These are phyloP conservation scores for Notarius lentiginosus DNA, from an alignment of 2,113 vertebrate genomes.

Conservation along the genomic window DNA sequence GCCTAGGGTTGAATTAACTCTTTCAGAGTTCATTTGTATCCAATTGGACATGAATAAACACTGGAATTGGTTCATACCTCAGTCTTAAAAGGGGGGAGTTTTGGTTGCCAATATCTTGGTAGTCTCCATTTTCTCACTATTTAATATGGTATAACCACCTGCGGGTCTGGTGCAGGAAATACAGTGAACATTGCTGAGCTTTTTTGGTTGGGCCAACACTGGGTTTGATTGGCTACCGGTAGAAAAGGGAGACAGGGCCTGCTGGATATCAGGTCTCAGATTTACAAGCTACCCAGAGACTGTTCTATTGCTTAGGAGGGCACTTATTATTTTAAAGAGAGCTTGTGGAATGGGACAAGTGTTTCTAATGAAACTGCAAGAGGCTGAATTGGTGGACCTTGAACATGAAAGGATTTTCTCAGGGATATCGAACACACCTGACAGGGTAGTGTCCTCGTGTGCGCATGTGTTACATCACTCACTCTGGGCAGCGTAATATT, in stretches of 20 bases:
- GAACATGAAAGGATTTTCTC: neutral
- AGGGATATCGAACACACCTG: neutral
- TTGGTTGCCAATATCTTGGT: neutral
- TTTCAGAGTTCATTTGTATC: no score
- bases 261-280: neutral
- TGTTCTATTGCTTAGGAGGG: neutral
- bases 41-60: neutral
- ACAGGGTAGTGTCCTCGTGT: no score
- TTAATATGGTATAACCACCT: neutral
- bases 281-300: neutral
- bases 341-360: neutral
- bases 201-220: neutral
- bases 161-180: neutral
- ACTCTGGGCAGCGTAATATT: neutral
- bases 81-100: neutral
- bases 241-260: neutral
- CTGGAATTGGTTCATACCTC: neutral
- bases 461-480: no score
- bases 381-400: neutral
- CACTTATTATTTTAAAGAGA: neutral
- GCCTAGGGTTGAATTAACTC: no score
- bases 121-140: neutral
- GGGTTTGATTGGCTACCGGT: neutral
- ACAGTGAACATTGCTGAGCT: neutral
- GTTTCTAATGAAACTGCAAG: neutral